These are phyloP conservation scores for Stichopus horrens DNA, from an alignment of 53 echinoderm and acorn worm species.

Conservation along the genomic window DNA sequence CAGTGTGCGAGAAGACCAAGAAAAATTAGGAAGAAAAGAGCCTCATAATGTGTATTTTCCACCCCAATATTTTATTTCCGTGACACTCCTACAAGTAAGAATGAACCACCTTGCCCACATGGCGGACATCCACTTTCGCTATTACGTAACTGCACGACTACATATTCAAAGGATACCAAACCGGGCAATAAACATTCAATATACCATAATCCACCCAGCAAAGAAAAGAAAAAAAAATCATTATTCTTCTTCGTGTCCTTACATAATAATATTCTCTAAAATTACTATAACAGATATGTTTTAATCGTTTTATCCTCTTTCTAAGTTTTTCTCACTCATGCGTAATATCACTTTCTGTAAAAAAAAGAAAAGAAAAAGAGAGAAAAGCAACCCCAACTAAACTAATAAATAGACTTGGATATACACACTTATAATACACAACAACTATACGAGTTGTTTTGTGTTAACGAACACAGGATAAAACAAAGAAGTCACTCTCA, in stretches of 20 bases:
- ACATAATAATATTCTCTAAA: background rate
- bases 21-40: too few species aligned
- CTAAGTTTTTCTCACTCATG: background rate
- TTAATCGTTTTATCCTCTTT: background rate
- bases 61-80: background rate
- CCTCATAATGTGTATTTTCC: background rate
- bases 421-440: conserved; percentile 37
- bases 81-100: background rate
- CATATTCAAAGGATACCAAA: conserved; percentile 9
- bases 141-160: conserved; percentile 4
- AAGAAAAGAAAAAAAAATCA: background rate
- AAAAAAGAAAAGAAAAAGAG: background rate
- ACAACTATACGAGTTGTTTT: background rate
- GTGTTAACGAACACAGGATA: conserved; percentile 20
- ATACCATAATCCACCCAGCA: background rate
- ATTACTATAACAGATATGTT: conserved; percentile 39
- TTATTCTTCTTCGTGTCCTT: background rate
- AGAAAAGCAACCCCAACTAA: background rate
- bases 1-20: too few species aligned
- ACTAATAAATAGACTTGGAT: conserved; percentile 29
- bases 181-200: conserved; percentile 31
- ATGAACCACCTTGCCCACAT: background rate
- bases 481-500: conserved; percentile 4
- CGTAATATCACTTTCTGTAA: conserved; percentile 11
- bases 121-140: background rate